Evolutionary conservation across 1,140 invertebrate species (phyloP), one percentile per base, ranked within the genome.

Genomic region (Hyles vespertilio): DNA sequence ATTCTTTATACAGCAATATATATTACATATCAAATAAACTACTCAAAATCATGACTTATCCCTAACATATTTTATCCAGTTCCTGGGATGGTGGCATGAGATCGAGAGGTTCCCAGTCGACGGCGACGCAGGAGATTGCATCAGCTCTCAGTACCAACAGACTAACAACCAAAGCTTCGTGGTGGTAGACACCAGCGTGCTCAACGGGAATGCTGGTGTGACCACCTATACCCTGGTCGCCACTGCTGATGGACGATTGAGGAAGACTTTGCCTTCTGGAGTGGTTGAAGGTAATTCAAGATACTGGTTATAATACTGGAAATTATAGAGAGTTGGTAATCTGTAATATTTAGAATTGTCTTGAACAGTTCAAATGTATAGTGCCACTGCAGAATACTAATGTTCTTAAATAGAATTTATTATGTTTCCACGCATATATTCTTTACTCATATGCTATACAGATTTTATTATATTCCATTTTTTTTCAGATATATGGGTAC

Each of bases 51-150:
- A 22, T 22, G 22, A 22, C 22, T 22, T 22, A 22, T 22, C 22
- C 22, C 22, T 22, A 22, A 1, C 36, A 40, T 8, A 40, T 32
- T 48, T 55, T 52, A 68, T 72, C 5, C 64, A 87, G 84, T 87
- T 75, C 60, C 5, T 75, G 0, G 82, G 83, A 33, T 79, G 77
- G 73, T 87, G 84, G 84, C 79, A 84, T 32, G 80, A 87, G 52
- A 77, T 87, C 36, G 76, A 79, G 53, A 67, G 74, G 4, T 87
- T 79, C 55, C 77, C 84, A 10, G 61, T 62, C 2, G 61, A 73
- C 22, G 12, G 48, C 0, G 44, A 65, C 36, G 59, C n/a, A 5
- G 80, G 79, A 12, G 56, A 67, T 0, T 87, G 85, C 54, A 63
- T 72, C 51, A 86, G 81, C 50, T 75, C 75, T 2, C 58, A 72